phyloP scores from a whole-genome alignment of 2,113 vertebrate genomes.

The Oplegnathus fasciatus region DNA sequence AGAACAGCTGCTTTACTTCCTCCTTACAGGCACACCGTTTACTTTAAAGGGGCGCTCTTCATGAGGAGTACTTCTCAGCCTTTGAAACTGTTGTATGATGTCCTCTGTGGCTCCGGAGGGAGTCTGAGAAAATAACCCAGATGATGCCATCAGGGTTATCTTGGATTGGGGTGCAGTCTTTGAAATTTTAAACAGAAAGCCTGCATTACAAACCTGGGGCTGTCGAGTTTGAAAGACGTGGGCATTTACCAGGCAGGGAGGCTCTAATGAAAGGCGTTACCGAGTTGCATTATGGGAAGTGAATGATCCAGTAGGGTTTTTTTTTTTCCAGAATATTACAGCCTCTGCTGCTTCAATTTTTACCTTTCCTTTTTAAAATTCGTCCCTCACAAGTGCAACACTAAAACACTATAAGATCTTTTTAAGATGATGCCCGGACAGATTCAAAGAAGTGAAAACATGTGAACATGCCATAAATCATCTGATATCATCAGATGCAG shows the following conservation, averaged over 20 bases:
- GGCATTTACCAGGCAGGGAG: not conserved
- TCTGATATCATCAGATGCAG: not conserved
- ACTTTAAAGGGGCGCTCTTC: not conserved
- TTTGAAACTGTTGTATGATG: not conserved
- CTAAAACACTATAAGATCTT: too few species aligned
- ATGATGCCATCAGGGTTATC: not conserved
- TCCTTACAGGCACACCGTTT: not conserved
- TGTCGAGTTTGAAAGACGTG: not conserved
- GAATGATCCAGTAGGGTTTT: not conserved
- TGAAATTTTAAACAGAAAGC: not conserved
- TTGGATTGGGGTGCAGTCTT: not conserved
- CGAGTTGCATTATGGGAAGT: not conserved
- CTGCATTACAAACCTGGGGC: not conserved
- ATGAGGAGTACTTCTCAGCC: not conserved
- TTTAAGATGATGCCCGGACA: too few species aligned
- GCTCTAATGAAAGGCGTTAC: not conserved
- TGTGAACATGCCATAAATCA: not conserved
- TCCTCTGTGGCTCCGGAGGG: slow-evolving; percentile 5
- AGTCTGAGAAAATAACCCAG: slow-evolving; percentile 2
- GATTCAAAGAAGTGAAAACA: too few species aligned
- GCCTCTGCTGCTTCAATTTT: not conserved
- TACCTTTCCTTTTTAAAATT: not conserved
- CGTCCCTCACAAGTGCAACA: too few species aligned
- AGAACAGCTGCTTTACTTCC: not conserved
- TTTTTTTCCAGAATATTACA: not conserved